Percentiles rank a stretch among this genome's conserved stretches.
These are phyloP conservation scores for Dendronephthya gigantea DNA, from an alignment of 64 coral and sea anemone genomes.

Conservation along the genomic window DNA sequence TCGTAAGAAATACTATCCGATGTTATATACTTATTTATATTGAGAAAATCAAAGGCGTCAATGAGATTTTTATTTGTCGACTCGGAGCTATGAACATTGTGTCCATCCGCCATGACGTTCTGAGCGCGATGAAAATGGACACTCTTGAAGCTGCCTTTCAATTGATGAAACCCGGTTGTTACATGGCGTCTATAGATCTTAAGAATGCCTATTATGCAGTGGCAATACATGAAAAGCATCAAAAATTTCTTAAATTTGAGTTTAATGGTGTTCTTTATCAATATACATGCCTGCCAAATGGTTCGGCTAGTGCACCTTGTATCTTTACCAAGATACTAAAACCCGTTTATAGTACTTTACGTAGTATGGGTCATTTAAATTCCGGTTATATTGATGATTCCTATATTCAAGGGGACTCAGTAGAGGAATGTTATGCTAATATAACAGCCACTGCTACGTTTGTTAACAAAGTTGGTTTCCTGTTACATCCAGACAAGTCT, in stretches of 20 bases:
- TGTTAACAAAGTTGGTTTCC: background rate
- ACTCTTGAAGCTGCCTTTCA: background rate
- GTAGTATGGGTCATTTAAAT: background rate
- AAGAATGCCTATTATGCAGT: slow-evolving; percentile 11
- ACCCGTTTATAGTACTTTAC: background rate
- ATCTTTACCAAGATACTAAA: background rate
- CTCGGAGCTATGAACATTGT: too few relatives aligned
- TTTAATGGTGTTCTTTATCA: background rate
- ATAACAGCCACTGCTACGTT: background rate
- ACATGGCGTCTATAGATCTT: background rate
- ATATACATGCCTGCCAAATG: background rate
- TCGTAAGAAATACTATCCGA: too few relatives aligned
- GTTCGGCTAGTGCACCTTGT: background rate
- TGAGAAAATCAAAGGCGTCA: too few relatives aligned
- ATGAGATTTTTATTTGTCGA: too few relatives aligned
- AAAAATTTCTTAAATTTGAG: background rate
- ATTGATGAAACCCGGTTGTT: background rate
- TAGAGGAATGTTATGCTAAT: background rate
- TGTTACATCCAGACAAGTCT: background rate
- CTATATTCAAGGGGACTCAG: background rate
- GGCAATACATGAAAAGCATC: background rate
- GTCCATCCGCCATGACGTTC: too few relatives aligned
- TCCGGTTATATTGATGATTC: slow-evolving; percentile 6
- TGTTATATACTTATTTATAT: too few relatives aligned
- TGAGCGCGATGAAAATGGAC: background rate